phyloP scores from a whole-genome alignment of 2,797 vertebrate species.

The Typhlichthys subterraneus region DNA sequence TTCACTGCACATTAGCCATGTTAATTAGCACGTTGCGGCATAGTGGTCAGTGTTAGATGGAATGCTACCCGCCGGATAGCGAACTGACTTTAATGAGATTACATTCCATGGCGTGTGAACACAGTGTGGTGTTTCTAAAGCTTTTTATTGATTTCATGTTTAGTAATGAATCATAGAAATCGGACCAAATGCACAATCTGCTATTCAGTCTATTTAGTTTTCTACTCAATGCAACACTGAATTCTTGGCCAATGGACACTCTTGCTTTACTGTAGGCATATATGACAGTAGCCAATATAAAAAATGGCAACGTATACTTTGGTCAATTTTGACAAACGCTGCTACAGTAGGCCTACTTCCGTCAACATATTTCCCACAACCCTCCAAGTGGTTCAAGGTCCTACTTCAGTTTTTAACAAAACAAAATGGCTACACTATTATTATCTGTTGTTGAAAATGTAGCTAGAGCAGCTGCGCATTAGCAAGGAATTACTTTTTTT shows the following conservation, averaged over 20 bases:
- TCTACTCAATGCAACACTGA: neutral
- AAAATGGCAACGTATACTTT: neutral
- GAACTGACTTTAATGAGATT: slow-evolving; percentile 13
- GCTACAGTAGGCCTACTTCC: too few relatives aligned
- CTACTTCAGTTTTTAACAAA: neutral
- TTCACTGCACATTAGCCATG: slow-evolving; percentile 19
- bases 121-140: neutral
- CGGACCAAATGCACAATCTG: neutral
- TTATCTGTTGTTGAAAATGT: neutral
- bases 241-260: neutral
- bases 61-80: slow-evolving; percentile 11
- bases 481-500: slow-evolving; percentile 25
- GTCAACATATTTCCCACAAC: too few relatives aligned
- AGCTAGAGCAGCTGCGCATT: slow-evolving; percentile 7
- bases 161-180: slow-evolving; percentile 11
- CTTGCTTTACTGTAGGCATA: neutral
- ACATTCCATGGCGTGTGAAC: slow-evolving; percentile 11
- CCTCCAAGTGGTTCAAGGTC: too few relatives aligned
- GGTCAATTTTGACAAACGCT: neutral
- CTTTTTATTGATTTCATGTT: slow-evolving; percentile 8
- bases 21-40: slow-evolving; percentile 20
- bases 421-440: slow-evolving; percentile 5
- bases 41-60: neutral
- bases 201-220: neutral
- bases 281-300: neutral